Evolutionary conservation across 2,888 invertebrate species (phyloP), one percentile per base, ranked within the genome.

Genomic region (Abrostola triplasia): DNA sequence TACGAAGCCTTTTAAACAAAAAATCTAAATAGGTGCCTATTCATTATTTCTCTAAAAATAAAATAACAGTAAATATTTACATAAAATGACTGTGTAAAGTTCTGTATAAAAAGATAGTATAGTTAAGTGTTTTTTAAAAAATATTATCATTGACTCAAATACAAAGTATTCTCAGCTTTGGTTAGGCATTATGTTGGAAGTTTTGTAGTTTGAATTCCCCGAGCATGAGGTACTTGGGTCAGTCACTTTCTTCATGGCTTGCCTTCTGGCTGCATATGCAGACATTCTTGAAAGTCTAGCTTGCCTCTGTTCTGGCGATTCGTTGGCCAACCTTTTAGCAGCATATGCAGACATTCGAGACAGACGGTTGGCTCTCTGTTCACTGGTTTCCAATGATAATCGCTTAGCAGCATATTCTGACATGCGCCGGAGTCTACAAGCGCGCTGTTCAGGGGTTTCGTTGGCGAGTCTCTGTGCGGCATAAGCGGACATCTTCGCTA

Each of bases 311-410:
- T 92, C 92, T 0, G 91, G 88, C 5, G 91, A 89, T 77, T 95
- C 94, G 59, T 84, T 87, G 0, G 94, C 91, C n/a, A 95, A 80
- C 36, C 94, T 85, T 58, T 84, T 88, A 4, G 94, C 94, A 13
- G 94, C 92, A 82, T 94, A 94, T 1, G 90, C 92, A 0, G 94
- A 94, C 94, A 94, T 94, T 36, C 93, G 87, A 7, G 92, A 88
- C 24, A 94, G 82, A 0, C 94, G 88, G 56, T 79, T 85, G 5
- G 92, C 89, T 73, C 94, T 82, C 69, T 94, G 93, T 52, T 92
- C 92, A 24, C 84, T 83, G 0, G 91, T 89, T 77, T 95, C 94
- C 52, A 84, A 82, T 0, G 93, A 86, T 36, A 94, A 65, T 50
- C 94, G 82, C 63, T 86, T 90, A 0, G 94, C 93, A 9, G 94